phyloP scores from a whole-genome alignment of 2,113 vertebrate genomes.

The Ctenomys sociabilis region DNA sequence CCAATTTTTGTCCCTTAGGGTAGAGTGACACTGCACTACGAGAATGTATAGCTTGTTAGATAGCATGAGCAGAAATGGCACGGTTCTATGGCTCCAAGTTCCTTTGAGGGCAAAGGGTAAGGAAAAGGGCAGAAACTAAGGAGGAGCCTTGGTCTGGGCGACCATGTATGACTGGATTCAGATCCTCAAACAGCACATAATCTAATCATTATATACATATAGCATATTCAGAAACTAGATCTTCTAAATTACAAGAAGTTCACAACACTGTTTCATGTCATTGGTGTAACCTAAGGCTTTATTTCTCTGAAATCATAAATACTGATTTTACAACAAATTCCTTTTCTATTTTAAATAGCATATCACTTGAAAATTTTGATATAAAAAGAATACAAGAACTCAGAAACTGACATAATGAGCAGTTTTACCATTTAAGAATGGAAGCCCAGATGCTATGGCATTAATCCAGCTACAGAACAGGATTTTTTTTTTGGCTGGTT shows the following conservation, averaged over 20 bases:
- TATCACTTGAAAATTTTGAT: background rate
- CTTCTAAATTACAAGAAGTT: background rate
- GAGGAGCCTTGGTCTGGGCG: background rate
- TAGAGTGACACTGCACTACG: background rate
- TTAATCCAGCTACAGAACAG: background rate
- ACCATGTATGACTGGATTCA: background rate
- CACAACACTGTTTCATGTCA: background rate
- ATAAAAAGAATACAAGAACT: background rate
- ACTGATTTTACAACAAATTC: background rate
- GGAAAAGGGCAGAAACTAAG: background rate
- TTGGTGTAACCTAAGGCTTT: background rate
- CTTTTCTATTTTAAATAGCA: background rate
- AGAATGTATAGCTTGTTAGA: background rate
- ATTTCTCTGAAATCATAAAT: slow-evolving; percentile 26
- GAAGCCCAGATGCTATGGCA: background rate
- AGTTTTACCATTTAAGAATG: slow-evolving; percentile 21
- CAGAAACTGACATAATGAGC: slow-evolving; percentile 10
- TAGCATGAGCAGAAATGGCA: background rate
- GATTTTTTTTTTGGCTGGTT: too few relatives aligned
- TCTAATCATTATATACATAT: background rate
- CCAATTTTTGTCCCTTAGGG: background rate
- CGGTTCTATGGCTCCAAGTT: background rate
- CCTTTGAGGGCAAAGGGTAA: background rate
- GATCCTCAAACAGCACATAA: background rate
- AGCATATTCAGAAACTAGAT: background rate